These are phyloP conservation scores for Apogon talboti DNA, from an alignment of 2,797 vertebrate species.

Conservation along the genomic window DNA sequence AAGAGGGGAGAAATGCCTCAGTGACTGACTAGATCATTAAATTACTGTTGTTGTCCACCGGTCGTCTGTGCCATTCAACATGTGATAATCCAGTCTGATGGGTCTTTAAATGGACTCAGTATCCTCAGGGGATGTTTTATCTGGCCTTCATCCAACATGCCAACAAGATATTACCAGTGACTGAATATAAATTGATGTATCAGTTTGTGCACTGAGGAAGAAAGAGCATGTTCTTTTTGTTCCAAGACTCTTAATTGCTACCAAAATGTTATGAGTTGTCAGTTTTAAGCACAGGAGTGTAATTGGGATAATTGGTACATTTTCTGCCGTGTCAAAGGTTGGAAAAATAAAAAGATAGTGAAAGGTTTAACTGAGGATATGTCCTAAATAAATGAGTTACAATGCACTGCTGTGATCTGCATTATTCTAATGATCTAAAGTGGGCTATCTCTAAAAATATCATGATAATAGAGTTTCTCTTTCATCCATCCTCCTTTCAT, in stretches of 20 bases:
- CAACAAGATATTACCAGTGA: background rate
- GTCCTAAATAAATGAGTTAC: background rate
- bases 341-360: background rate
- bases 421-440: constrained; percentile 40
- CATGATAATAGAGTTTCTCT: constrained; percentile 21
- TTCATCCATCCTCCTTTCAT: constrained; percentile 26
- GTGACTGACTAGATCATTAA: constrained; percentile 2
- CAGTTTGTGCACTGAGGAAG: background rate
- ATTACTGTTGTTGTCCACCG: background rate
- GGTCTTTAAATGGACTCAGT: constrained; percentile 8
- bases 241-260: background rate
- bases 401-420: constrained; percentile 12
- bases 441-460: constrained; percentile 44
- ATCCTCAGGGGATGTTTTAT: background rate
- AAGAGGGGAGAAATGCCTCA: background rate
- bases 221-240: background rate
- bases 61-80: background rate
- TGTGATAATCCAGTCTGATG: constrained; percentile 18
- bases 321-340: background rate
- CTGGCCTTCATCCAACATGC: background rate
- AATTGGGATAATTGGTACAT: background rate
- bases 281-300: background rate
- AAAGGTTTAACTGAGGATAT: background rate
- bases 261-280: background rate
- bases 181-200: no score